phyloP scores from a whole-genome alignment of 2,113 vertebrate species.

The Henicopernis longicauda region DNA sequence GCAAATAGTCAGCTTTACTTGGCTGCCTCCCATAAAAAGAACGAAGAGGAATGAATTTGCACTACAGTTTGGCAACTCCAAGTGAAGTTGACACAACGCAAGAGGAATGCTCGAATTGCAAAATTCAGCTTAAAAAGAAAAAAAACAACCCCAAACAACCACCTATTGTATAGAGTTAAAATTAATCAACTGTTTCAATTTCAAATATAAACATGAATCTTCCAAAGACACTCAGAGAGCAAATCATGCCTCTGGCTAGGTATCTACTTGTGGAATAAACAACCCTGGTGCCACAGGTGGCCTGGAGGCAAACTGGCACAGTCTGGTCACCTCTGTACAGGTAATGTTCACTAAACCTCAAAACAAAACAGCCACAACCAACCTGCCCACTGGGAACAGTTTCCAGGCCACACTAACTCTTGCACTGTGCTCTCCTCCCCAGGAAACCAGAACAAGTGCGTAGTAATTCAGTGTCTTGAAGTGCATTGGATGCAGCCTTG shows the following conservation, averaged over 20 bases:
- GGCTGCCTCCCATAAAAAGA: not conserved
- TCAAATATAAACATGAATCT: not conserved
- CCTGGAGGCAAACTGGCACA: not conserved
- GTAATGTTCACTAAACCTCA: not conserved
- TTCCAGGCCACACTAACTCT: not conserved
- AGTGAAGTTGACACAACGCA: not conserved
- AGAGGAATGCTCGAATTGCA: not conserved
- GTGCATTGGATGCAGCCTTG: not conserved
- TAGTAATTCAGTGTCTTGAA: not conserved
- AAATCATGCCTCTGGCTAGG: not conserved
- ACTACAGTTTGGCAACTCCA: not conserved
- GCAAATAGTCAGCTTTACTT: not conserved
- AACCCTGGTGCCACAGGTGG: rapidly evolving
- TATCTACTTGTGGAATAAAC: not conserved
- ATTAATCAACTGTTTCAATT: not conserved
- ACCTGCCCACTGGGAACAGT: not conserved
- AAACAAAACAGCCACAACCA: not conserved
- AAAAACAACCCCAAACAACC: not conserved
- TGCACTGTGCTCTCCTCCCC: not conserved
- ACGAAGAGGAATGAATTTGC: not conserved
- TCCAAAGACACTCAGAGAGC: not conserved
- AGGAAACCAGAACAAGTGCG: not conserved
- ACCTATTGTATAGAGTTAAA: not conserved
- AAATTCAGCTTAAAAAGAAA: not conserved
- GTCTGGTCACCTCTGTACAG: not conserved